A percentile compares a stretch with the other conserved stretches of the same genome.
Conservation (phyloP, 2,888 invertebrate genomes). For the Belgica antarctica region DNA sequence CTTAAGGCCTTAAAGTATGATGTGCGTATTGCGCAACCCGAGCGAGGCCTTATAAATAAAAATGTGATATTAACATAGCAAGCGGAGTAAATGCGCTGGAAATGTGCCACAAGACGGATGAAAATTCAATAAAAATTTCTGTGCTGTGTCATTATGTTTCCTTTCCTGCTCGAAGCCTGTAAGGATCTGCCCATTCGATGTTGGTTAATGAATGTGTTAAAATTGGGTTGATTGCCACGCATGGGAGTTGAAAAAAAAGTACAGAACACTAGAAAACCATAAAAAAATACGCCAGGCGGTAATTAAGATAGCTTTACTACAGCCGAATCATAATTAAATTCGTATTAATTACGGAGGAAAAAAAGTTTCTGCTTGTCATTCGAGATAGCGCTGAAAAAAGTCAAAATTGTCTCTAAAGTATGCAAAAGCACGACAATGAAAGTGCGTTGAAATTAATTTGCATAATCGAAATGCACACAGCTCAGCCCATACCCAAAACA, state of each 20-base stretch:
- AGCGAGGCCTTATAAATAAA: slow-evolving; percentile 19
- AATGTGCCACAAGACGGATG: not conserved
- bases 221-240: not conserved
- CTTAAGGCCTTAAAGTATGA: not conserved
- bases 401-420: not conserved
- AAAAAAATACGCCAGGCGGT: not conserved
- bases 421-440: too few relatives aligned
- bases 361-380: not conserved
- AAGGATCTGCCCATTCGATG: not conserved
- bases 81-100: not conserved
- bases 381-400: not conserved
- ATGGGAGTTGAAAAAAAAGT: not conserved
- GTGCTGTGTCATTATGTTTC: too few relatives aligned
- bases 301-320: slow-evolving; percentile 4
- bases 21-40: not conserved
- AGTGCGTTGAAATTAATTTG: slow-evolving; percentile 29
- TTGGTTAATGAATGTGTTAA: too few relatives aligned
- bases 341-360: not conserved
- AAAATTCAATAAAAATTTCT: slow-evolving; percentile 23
- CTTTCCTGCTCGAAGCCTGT: too few relatives aligned
- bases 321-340: slow-evolving; percentile 8
- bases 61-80: slow-evolving; percentile 18
- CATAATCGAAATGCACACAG: slow-evolving; percentile 24
- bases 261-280: not conserved
- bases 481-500: slow-evolving; percentile 7